Percentiles rank a stretch among this genome's conserved stretches.
Conservation (phyloP, 2,113 vertebrate species). For the Leucopsar rothschildi region DNA sequence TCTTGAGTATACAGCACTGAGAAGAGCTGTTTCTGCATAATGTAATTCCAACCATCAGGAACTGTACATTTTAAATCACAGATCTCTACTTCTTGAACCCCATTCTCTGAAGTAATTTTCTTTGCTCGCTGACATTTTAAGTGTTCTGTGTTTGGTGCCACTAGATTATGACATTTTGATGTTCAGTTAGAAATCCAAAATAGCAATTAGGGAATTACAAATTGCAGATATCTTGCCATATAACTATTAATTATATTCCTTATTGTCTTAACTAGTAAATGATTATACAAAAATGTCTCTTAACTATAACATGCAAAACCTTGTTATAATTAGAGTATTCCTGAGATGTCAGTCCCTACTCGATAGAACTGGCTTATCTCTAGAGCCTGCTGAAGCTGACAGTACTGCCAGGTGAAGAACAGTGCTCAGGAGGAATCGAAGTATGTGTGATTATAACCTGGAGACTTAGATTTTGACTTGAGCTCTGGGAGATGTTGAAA, state of each 20-base stretch:
- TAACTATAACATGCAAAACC: constrained; percentile 16
- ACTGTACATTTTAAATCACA: neutral
- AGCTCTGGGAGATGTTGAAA: constrained; percentile 23
- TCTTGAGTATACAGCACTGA: neutral
- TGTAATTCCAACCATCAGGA: neutral
- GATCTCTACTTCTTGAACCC: neutral
- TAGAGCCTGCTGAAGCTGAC: neutral
- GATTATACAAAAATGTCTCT: constrained; percentile 28
- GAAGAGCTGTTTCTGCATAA: neutral
- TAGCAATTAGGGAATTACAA: constrained; percentile 54
- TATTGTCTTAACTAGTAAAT: constrained; percentile 17
- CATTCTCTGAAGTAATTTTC: neutral
- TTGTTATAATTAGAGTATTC: constrained; percentile 28
- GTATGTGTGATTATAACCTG: neutral
- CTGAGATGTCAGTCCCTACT: neutral
- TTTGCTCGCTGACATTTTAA: constrained; percentile 18
- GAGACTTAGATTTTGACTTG: constrained; percentile 9
- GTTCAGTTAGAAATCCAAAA: constrained; percentile 52
- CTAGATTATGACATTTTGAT: constrained; percentile 46
- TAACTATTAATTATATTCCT: constrained; percentile 51
- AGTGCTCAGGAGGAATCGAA: neutral
- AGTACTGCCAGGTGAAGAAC: neutral
- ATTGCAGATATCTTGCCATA: constrained; percentile 32
- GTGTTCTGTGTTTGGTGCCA: constrained; percentile 28
- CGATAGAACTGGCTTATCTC: neutral